Base-by-base conservation (phyloP, 2,797 vertebrate genomes). In the Knipowitschia caucasica region DNA sequence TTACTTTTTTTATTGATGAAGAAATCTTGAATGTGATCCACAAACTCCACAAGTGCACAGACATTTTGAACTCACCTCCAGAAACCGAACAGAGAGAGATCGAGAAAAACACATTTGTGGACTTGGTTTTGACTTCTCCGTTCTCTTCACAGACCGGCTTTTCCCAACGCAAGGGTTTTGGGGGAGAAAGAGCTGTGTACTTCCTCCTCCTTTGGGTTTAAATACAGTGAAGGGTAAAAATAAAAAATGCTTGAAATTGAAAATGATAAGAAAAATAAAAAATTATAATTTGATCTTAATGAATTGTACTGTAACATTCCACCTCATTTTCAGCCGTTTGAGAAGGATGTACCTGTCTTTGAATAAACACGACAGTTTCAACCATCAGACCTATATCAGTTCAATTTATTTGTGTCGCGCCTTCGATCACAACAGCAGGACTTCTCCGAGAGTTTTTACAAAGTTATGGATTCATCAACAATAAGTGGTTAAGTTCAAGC, bases 301-400 rank as follows among this genome's bases (percentile, higher is more conserved):
- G 24, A 75, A 47, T 80, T 76, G 92, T 92, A 94, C 93, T 95
- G 91, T 94, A 94, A 98, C 96, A 99, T 98, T 98, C 95, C 95
- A 95, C 92, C 91, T 92, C 92, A 92, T 94, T 90, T 92, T 90
- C 90, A 92, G 89, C 92, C 76, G 62, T 77, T 89, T 92, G 90
- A 92, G 89, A 93, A 92, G 89, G 94, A 93, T 92, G 89, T 90
- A 90, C 83, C 89, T 92, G 90, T 94, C 83, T 89, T 87, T 94
- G 93, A 98, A 99, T 98, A 98, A 99, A 98, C 91, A 91, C 86
- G 92, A 94, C 91, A 91, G 86, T 39, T 94, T 95, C 92, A 95
- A 89, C 92, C 89, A 91, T 92, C 91, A 67, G 47, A 53, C 56
- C 33, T 64, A 55, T 62, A 50, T 64, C 46, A 40, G 40, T 29